These are phyloP conservation scores for Pampusana beccarii DNA, from an alignment of 2,113 vertebrate genomes.

Conservation along the genomic window DNA sequence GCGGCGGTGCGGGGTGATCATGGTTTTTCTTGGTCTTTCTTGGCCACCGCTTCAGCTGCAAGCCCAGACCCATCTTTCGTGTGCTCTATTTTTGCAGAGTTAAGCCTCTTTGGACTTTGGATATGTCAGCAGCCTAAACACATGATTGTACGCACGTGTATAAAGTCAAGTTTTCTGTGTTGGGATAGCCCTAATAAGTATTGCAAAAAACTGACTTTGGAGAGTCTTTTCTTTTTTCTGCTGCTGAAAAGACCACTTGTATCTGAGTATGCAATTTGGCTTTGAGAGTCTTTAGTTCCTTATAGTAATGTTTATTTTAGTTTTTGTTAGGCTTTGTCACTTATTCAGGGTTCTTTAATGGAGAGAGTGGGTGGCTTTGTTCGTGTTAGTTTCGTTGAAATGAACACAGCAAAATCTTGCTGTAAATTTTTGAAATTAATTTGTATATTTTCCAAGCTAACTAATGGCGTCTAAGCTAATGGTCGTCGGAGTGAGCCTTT, in stretches of 20 bases:
- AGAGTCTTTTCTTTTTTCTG: neutral
- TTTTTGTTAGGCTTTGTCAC: neutral
- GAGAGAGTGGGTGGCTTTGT: neutral
- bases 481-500: neutral
- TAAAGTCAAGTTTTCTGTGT: rapidly evolving
- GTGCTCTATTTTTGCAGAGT: rapidly evolving
- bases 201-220: rapidly evolving
- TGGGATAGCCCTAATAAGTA: no score
- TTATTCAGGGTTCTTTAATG: neutral
- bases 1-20: neutral
- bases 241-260: neutral
- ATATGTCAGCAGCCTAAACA: rapidly evolving
- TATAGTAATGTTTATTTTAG: neutral
- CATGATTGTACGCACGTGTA: rapidly evolving
- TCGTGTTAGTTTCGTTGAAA: neutral
- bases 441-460: neutral
- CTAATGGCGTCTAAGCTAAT: neutral
- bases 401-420: neutral
- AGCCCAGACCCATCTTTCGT: rapidly evolving
- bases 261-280: neutral
- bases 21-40: no score
- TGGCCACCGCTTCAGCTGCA: no score
- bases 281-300: neutral
- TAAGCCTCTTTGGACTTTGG: rapidly evolving
- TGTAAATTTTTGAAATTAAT: neutral